These are phyloP conservation scores for Sweltsa coloradensis DNA, from an alignment of 1,140 invertebrate genomes.

Conservation along the genomic window DNA sequence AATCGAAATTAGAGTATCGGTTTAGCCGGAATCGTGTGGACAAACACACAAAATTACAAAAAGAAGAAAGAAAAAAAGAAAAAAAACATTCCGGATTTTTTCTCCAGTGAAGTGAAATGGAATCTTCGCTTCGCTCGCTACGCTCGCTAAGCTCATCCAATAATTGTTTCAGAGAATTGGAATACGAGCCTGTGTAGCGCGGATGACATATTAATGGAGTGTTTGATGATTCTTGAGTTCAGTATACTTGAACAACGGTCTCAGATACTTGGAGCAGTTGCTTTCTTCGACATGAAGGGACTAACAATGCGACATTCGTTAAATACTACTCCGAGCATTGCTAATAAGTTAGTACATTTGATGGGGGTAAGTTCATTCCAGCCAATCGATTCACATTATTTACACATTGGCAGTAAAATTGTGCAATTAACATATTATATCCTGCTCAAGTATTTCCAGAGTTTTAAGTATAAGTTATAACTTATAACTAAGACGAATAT, in stretches of 20 bases:
- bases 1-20: not conserved
- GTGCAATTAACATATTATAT: not conserved
- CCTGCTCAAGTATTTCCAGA: not conserved
- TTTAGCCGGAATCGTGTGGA: not conserved
- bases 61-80: not conserved
- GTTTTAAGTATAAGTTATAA: not conserved
- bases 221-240: slow-evolving; percentile 54
- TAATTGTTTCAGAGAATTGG: slow-evolving; percentile 47
- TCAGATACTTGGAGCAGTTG: slow-evolving; percentile 63
- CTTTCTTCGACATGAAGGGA: slow-evolving; percentile 58
- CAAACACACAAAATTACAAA: not conserved
- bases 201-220: slow-evolving; percentile 59
- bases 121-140: not conserved
- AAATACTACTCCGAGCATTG: slow-evolving; percentile 55
- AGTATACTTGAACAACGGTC: slow-evolving; percentile 56
- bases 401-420: not conserved
- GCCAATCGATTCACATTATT: not conserved
- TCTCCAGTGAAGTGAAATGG: not conserved
- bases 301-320: slow-evolving; percentile 55
- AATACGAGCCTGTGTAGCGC: slow-evolving; percentile 48
- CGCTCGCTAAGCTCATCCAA: not conserved
- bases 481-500: not conserved
- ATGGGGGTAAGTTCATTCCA: slow-evolving; percentile 41
- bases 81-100: not conserved
- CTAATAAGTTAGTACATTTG: slow-evolving; percentile 47